Base-by-base conservation (phyloP, 2,888 invertebrate species). In the Hemicrepidius hirtus region DNA sequence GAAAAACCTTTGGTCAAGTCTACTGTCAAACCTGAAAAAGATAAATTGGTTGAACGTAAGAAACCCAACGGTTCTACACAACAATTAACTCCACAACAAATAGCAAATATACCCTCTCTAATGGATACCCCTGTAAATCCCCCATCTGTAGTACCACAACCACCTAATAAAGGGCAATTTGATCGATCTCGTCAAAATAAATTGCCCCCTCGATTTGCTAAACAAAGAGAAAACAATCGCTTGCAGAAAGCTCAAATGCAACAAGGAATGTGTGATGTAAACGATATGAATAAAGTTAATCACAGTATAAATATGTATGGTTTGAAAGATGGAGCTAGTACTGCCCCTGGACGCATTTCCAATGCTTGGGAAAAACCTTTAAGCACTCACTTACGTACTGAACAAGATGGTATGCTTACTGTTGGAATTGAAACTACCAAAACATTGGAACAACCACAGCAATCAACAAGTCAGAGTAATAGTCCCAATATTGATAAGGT, bases 311-410 rank as follows among this genome's bases (percentile, higher is more conserved):
- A 81, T 37, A 79, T 83, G 70, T 84, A 85, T 66, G 81, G 79
- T 16, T 79, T 85, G 75, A 84, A 85, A 74, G 84, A 84, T 49
- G 82, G 81, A 46, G 80, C 80, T 21, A 88, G 87, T 24, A 88
- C 90, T 32, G 89, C 92, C 4, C 92, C 93, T 5, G 92, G 93
- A n/a, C 93, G 94, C 1, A 86, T 92, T 1, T 91, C 92, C 9
- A 95, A 93, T 85, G 95, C 95, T 1, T 96, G 96, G 96, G 95
- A 95, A 78, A 95, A 95, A 85, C 94, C 95, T 3, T 92, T 95
- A 79, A 91, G 91, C 35, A 90, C 93, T 81, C 90, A 92, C 60
- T 84, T 94, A 76, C 88, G 92, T 71, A 88, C 90, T 3, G 85
- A 86, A 57, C 77, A 83, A 35, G 85, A 84, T 13, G 75, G 73